Base-by-base conservation (phyloP, 2,888 invertebrate genomes). In the Chymomyza procnemis region DNA sequence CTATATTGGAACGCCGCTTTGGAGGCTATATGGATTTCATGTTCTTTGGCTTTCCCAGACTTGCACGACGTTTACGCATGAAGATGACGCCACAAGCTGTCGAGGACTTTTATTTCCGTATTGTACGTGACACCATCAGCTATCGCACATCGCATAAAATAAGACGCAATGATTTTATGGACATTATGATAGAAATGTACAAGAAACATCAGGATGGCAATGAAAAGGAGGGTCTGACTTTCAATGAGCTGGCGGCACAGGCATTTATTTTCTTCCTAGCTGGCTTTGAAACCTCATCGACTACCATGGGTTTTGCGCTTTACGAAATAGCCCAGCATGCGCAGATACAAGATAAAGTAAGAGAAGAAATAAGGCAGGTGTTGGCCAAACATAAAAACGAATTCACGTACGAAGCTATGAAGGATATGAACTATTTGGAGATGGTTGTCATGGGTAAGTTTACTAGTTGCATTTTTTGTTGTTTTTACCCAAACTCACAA, bases 211-310 rank as follows among this genome's bases (percentile, higher is more conserved):
- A 88, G 14, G 71, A 84, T 73, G 57, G 91, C 52, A 90, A 90
- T 52, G 91, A 92, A 74, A 92, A 91, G 66, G 80, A 92, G 54
- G 91, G 92, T 48, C 66, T 92, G 16, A 75, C 92, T 69, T 79
- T 71, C 5, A 65, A 68, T 1, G 18, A 50, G 18, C 14, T 50
- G 48, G 48, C 48, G 16, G 48, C 48, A 8, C 48, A 50, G 4
- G 48, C 18, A 18, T 3, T n/a, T 50, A 9, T 18, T 1, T 50
- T 50, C 48, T 50, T 50, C 4, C 4, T 50, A 4, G 48, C 48
- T 6, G 48, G 48, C 48, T 50, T 50, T 18, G 48, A 50, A n/a
- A 50, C 48, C 14, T 50, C 48, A 0, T 50, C 48, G 16, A 18
- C 48, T 4, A 50, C 48, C 6, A 50, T 50, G 48, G 18, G 48